Conservation (phyloP, 2,113 vertebrate species). For the Cathartes aura region DNA sequence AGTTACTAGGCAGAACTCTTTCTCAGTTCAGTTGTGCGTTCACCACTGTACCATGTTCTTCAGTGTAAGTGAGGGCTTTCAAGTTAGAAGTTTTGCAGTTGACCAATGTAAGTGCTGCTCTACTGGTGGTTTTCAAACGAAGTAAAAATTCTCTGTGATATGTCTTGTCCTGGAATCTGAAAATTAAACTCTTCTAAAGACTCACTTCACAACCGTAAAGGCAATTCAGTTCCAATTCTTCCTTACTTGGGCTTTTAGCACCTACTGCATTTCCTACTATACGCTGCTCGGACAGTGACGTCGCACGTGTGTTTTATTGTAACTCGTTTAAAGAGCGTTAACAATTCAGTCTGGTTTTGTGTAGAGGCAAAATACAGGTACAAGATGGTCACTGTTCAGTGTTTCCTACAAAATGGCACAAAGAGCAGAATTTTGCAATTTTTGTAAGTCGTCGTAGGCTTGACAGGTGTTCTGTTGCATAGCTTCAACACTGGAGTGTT, state of each 20-base stretch:
- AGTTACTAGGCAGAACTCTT: neutral
- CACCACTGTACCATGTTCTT: neutral
- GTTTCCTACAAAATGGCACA: neutral
- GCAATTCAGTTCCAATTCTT: neutral
- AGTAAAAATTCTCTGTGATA: neutral
- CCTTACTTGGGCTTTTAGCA: neutral
- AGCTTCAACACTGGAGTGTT: neutral
- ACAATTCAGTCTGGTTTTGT: neutral
- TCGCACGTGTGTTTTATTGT: neutral
- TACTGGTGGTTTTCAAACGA: neutral
- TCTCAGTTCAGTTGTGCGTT: neutral
- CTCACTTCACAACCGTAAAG: neutral
- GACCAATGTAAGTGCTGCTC: neutral
- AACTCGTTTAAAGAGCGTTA: neutral
- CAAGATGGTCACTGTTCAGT: fast-evolving
- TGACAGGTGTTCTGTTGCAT: neutral
- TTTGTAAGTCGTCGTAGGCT: fast-evolving
- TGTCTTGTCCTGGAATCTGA: neutral
- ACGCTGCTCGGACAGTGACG: neutral
- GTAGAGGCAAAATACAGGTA: neutral
- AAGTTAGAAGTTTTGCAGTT: neutral
- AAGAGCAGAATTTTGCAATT: neutral
- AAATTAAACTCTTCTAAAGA: neutral
- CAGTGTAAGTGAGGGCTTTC: neutral
- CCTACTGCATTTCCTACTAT: neutral